phyloP scores from a whole-genome alignment of 2,113 vertebrate genomes.

The Upupa epops region DNA sequence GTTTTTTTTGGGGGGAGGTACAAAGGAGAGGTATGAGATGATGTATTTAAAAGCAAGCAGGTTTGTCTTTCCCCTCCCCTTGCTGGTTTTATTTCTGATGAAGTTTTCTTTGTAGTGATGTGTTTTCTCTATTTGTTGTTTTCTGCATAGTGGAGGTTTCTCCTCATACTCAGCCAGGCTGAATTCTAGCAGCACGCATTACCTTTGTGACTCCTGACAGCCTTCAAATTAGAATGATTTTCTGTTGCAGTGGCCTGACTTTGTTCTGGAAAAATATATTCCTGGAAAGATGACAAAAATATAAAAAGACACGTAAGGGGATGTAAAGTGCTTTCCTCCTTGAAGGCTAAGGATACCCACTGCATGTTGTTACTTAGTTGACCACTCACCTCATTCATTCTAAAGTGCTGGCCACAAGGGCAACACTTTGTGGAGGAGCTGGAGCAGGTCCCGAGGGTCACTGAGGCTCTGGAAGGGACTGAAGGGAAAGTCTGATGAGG shows the following conservation, averaged over 20 bases:
- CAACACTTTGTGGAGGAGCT: conserved; percentile 12
- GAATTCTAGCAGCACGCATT: neutral
- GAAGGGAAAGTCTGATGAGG: too few relatives aligned
- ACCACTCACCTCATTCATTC: conserved; percentile 21
- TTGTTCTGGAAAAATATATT: conserved; percentile 40
- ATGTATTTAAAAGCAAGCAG: neutral
- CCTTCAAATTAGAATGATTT: conserved; percentile 58
- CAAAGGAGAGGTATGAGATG: neutral
- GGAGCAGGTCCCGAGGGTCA: too few relatives aligned
- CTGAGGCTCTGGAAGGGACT: too few relatives aligned
- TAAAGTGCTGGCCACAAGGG: conserved; percentile 1
- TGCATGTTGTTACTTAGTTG: neutral
- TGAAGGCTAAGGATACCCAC: conserved; percentile 26
- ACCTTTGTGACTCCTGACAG: conserved; percentile 13
- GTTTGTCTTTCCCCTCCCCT: neutral
- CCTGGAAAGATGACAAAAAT: neutral
- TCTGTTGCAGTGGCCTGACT: conserved; percentile 50
- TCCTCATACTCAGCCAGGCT: neutral
- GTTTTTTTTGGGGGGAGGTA: neutral
- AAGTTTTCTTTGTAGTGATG: neutral
- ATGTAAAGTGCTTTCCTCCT: neutral
- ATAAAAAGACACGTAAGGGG: neutral
- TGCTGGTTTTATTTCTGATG: neutral
- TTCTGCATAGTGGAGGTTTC: neutral
- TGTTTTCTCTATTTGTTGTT: neutral